Percentiles rank a stretch among this genome's conserved stretches.
phyloP scores from a whole-genome alignment of 2,113 vertebrate genomes.

The Muntiacus reevesi region DNA sequence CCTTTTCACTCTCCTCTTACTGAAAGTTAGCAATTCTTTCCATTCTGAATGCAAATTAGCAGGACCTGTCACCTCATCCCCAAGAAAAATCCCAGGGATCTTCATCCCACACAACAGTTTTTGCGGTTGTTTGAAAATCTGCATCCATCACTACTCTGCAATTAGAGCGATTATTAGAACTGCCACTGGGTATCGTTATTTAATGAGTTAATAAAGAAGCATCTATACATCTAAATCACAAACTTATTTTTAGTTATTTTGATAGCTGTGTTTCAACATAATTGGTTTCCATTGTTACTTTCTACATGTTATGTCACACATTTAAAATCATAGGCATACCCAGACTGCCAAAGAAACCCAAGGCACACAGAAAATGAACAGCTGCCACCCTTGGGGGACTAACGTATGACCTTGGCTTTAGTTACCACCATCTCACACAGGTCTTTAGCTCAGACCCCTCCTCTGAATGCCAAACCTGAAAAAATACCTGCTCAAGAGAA shows the following conservation, averaged over 20 bases:
- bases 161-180: background rate
- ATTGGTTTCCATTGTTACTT: background rate
- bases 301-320: background rate
- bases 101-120: background rate
- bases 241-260: slow-evolving; percentile 18
- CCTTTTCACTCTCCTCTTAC: background rate
- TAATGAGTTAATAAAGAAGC: background rate
- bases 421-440: background rate
- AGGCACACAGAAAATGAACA: background rate
- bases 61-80: background rate
- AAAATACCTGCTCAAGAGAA: background rate
- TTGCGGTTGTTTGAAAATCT: background rate
- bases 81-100: background rate
- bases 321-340: background rate
- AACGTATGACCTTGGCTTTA: background rate
- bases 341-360: background rate
- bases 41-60: background rate
- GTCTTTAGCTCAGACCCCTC: background rate
- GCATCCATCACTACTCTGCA: background rate
- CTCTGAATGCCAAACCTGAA: background rate
- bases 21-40: background rate
- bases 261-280: background rate
- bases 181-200: background rate
- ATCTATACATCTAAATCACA: background rate
- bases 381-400: background rate